phyloP scores from a whole-genome alignment of 1,140 invertebrate species.

The Cydia pomonella region DNA sequence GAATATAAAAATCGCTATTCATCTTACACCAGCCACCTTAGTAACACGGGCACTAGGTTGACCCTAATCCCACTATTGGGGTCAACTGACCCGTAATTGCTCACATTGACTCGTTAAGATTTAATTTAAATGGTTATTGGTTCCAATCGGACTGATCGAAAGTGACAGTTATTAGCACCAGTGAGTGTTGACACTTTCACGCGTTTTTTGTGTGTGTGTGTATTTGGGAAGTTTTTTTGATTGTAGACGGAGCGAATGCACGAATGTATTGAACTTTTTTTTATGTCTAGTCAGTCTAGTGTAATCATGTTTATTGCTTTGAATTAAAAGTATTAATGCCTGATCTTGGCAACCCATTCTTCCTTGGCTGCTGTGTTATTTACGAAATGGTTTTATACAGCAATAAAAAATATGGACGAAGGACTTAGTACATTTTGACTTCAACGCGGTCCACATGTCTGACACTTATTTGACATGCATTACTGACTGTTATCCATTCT shows the following conservation, averaged over 20 bases:
- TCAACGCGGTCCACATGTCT: too few relatives aligned
- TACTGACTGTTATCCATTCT: too few relatives aligned
- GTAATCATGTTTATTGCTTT: background rate
- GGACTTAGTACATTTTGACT: too few relatives aligned
- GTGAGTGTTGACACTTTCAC: constrained; percentile 26
- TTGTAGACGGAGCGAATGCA: too few relatives aligned
- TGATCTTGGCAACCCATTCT: too few relatives aligned
- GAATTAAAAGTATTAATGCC: too few relatives aligned
- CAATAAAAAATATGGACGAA: too few relatives aligned
- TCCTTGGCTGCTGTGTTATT: too few relatives aligned
- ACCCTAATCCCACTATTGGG: constrained; percentile 48
- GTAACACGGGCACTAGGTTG: background rate
- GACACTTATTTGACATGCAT: too few relatives aligned
- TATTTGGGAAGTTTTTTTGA: background rate
- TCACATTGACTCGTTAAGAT: constrained; percentile 41
- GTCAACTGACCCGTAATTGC: constrained; percentile 34
- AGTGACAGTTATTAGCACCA: constrained; percentile 5
- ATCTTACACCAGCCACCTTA: background rate
- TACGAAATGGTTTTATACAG: too few relatives aligned
- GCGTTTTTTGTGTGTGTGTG: background rate
- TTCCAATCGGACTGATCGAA: constrained; percentile 34
- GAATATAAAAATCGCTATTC: background rate
- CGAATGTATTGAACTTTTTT: background rate
- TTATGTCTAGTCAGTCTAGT: background rate
- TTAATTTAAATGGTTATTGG: constrained; percentile 50